These are phyloP conservation scores for Chinchilla lanigera DNA, from an alignment of 2,113 vertebrate species.

Conservation along the genomic window DNA sequence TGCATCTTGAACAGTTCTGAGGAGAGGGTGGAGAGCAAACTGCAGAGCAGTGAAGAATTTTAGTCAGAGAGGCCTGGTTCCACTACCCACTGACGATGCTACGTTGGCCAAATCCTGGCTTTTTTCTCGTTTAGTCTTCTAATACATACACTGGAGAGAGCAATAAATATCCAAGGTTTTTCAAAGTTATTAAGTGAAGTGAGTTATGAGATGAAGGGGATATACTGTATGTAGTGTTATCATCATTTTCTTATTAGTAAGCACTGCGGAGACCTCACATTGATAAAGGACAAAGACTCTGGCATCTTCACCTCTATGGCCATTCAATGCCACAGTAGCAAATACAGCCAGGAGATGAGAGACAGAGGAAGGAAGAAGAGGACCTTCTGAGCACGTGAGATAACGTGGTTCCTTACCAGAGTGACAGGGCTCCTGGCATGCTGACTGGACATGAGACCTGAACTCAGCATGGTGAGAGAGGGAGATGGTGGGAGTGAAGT, in stretches of 20 bases:
- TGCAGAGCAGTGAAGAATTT: not conserved
- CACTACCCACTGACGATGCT: not conserved
- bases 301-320: not conserved
- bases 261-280: not conserved
- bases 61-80: not conserved
- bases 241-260: not conserved
- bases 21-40: not conserved
- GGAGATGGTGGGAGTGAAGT: not conserved
- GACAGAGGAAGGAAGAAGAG: not conserved
- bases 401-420: not conserved
- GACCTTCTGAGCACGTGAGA: not conserved
- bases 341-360: rapidly evolving
- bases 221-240: rapidly evolving
- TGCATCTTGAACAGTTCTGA: not conserved
- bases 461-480: not conserved
- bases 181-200: not conserved
- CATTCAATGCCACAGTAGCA: no score
- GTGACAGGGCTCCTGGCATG: not conserved
- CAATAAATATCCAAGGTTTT: not conserved
- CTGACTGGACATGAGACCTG: not conserved
- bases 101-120: not conserved
- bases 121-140: not conserved
- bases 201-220: not conserved
- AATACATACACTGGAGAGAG: not conserved
- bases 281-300: no score